phyloP scores from a whole-genome alignment of 2,888 invertebrate species.

The Aleiodes leptofemur region DNA sequence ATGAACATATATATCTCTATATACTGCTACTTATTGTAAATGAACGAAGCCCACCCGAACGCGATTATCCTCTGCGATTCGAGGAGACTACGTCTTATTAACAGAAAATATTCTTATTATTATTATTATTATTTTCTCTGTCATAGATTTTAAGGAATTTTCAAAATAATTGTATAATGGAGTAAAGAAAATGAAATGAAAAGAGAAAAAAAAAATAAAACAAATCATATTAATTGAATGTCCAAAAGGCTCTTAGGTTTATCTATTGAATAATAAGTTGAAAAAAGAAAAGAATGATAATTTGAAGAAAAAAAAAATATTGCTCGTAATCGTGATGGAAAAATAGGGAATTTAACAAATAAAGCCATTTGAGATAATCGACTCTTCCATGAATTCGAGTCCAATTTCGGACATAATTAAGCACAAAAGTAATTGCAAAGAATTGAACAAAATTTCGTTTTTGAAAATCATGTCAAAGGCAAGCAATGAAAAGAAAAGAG shows the following conservation, averaged over 20 bases:
- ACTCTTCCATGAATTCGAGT: conserved; percentile 52
- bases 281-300: not conserved
- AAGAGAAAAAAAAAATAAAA: not conserved
- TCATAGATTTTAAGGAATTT: conserved; percentile 19
- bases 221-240: conserved; percentile 32
- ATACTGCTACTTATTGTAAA: conserved; percentile 26
- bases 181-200: conserved; percentile 1
- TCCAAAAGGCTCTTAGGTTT: conserved; percentile 39
- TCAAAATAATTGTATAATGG: conserved; percentile 29
- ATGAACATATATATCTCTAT: conserved; percentile 14
- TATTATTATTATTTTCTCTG: not conserved
- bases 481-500: conserved; percentile 38
- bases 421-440: conserved; percentile 46
- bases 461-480: conserved; percentile 36
- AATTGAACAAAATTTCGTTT: conserved; percentile 21
- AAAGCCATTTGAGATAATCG: conserved; percentile 27
- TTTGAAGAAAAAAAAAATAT: conserved; percentile 6
- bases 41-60: conserved; percentile 17
- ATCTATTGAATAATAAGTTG: conserved; percentile 27
- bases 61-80: not conserved
- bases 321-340: conserved; percentile 18
- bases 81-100: not conserved
- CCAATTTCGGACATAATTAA: conserved; percentile 47
- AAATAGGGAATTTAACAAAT: not conserved
- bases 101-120: too few relatives aligned